phyloP scores from a whole-genome alignment of 2,888 invertebrate species.

The Achlya flavicornis region DNA sequence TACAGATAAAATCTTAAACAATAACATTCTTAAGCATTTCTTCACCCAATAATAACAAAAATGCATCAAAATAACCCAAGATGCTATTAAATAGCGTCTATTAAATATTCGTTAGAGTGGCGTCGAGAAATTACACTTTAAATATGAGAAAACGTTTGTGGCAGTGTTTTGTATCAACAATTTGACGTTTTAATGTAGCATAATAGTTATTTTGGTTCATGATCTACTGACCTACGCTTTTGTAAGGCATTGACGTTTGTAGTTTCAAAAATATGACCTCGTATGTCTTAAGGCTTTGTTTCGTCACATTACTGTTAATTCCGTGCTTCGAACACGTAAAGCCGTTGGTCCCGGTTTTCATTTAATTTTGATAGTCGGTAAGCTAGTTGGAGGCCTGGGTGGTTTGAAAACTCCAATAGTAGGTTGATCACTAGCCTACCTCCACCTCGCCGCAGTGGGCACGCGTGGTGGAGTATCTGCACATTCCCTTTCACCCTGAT shows the following conservation, averaged over 20 bases:
- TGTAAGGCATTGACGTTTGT: not conserved
- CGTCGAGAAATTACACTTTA: slow-evolving; percentile 57
- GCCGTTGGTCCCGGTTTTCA: too few relatives aligned
- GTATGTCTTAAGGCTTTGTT: not conserved
- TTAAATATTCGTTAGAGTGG: slow-evolving; percentile 66
- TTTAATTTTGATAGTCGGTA: too few relatives aligned
- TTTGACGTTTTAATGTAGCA: slow-evolving; percentile 31
- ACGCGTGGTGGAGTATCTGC: too few relatives aligned
- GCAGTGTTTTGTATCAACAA: slow-evolving; percentile 38
- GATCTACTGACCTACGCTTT: slow-evolving; percentile 11
- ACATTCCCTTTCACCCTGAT: too few relatives aligned
- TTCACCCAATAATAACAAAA: not conserved
- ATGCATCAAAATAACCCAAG: slow-evolving; percentile 24
- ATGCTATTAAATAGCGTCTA: slow-evolving; percentile 57
- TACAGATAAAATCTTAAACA: not conserved
- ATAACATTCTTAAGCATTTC: not conserved
- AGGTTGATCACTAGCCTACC: too few relatives aligned
- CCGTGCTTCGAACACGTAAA: too few relatives aligned
- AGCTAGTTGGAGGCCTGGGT: too few relatives aligned
- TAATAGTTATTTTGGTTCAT: slow-evolving; percentile 21
- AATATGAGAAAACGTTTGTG: slow-evolving; percentile 61
- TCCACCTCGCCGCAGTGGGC: too few relatives aligned
- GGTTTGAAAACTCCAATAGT: too few relatives aligned
- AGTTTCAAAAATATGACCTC: not conserved
- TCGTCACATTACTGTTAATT: too few relatives aligned